A percentile compares a stretch with the other conserved stretches of the same genome.
Conservation (phyloP, 2,797 vertebrate species). For the Gymnocypris eckloni region DNA sequence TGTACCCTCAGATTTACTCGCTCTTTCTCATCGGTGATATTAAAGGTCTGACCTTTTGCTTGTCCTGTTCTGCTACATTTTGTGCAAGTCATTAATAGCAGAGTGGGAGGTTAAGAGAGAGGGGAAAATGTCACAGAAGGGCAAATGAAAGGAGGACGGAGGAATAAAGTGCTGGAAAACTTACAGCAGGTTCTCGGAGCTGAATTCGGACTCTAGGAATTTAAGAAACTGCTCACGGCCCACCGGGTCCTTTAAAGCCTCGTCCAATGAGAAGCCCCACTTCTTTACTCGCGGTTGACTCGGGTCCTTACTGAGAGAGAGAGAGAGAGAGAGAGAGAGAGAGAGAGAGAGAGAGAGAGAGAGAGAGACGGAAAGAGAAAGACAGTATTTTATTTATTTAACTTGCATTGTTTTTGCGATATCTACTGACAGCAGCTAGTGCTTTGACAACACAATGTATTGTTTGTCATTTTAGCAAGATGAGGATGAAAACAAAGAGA, state of each 20-base stretch:
- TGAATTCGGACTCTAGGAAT: slow-evolving; percentile 97
- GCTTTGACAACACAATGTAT: slow-evolving; percentile 31
- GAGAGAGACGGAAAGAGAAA: slow-evolving; percentile 24
- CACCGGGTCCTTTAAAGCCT: slow-evolving; percentile 91
- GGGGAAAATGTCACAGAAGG: slow-evolving; percentile 25
- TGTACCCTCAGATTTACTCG: slow-evolving; percentile 6
- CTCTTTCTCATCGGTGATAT: not conserved
- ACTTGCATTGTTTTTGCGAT: not conserved
- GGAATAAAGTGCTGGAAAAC: slow-evolving; percentile 32
- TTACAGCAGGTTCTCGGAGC: slow-evolving; percentile 98
- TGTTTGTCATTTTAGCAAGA: slow-evolving; percentile 33
- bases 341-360: slow-evolving; percentile 23
- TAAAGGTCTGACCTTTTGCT: slow-evolving; percentile 40
- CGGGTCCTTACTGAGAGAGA: slow-evolving; percentile 89
- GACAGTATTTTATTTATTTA: slow-evolving; percentile 16
- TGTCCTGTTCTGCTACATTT: slow-evolving; percentile 38
- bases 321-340: slow-evolving; percentile 33
- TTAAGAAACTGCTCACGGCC: slow-evolving; percentile 95
- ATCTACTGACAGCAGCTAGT: slow-evolving; percentile 12
- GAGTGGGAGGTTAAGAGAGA: slow-evolving; percentile 9
- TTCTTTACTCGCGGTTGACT: slow-evolving; percentile 94
- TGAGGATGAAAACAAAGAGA: slow-evolving; percentile 25
- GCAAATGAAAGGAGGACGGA: slow-evolving; percentile 1
- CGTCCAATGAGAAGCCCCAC: slow-evolving; percentile 96
- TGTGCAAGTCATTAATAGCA: slow-evolving; percentile 33